Evolutionary conservation across 2,797 vertebrate species (phyloP).

Genomic region (Onychomys arenicola): DNA sequence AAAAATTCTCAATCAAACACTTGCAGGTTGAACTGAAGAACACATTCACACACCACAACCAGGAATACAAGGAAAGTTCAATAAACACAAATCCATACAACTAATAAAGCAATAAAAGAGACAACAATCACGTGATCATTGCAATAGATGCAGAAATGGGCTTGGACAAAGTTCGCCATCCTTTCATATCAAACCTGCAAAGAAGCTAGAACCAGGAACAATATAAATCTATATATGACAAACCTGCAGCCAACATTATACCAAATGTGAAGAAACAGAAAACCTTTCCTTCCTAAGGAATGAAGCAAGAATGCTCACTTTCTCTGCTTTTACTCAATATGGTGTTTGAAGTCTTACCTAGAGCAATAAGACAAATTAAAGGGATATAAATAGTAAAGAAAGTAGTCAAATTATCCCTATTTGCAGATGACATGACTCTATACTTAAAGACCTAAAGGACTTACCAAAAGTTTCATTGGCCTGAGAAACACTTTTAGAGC

Average conservation of each 20-base stretch:
- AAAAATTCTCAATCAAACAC: neutral
- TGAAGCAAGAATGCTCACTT: neutral
- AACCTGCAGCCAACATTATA: neutral
- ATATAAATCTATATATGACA: neutral
- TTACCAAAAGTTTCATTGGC: neutral
- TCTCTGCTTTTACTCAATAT: neutral
- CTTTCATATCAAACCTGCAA: neutral
- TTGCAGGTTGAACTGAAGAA: neutral
- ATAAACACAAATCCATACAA: neutral
- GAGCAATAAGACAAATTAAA: neutral
- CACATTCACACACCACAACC: neutral
- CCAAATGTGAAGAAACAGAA: neutral
- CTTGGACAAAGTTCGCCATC: neutral
- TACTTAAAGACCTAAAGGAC: neutral
- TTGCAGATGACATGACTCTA: neutral
- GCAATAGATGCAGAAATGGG: neutral
- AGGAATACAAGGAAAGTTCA: neutral
- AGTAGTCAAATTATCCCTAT: neutral
- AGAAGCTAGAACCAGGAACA: neutral
- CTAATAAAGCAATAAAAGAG: neutral
- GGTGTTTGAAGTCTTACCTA: neutral
- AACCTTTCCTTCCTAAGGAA: neutral
- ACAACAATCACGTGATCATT: neutral
- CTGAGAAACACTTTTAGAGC: neutral
- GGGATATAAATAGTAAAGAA: neutral